A percentile compares a stretch with the other conserved stretches of the same genome.
These are phyloP conservation scores for Gallinago media DNA, from an alignment of 2,113 vertebrate genomes.

Conservation along the genomic window DNA sequence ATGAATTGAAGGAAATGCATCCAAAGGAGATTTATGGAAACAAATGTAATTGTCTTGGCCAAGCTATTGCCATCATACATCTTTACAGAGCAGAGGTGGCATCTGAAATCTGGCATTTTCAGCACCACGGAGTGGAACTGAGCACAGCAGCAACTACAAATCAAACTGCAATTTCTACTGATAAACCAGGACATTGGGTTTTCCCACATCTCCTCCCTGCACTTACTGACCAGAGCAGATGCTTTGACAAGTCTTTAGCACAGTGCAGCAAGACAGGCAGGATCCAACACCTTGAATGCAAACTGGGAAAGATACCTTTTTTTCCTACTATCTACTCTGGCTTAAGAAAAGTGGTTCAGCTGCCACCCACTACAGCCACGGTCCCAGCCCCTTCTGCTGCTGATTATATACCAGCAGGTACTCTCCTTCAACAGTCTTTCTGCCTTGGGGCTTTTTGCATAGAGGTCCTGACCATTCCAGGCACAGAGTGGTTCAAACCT, in stretches of 20 bases:
- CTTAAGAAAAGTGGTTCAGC: rapidly evolving
- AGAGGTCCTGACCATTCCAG: background rate
- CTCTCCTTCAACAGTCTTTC: background rate
- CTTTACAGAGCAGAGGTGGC: background rate
- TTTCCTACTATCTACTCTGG: background rate
- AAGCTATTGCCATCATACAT: background rate
- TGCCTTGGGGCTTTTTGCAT: background rate
- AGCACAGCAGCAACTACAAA: background rate
- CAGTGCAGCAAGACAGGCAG: background rate
- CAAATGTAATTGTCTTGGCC: background rate
- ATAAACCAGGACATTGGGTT: background rate
- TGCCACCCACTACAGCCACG: rapidly evolving
- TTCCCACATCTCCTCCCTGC: background rate
- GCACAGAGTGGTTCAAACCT: background rate
- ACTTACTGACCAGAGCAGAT: background rate
- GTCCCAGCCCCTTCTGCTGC: background rate
- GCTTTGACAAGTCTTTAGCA: background rate
- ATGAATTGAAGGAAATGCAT: background rate
- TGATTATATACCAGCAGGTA: rapidly evolving
- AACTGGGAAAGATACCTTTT: background rate
- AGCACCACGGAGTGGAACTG: background rate
- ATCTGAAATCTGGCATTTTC: background rate
- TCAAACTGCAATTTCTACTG: background rate
- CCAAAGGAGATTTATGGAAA: background rate
- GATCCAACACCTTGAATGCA: background rate